A percentile compares a stretch with the other conserved stretches of the same genome.
Evolutionary conservation across 2,797 vertebrate genomes (phyloP).

Genomic region (Rhinoraja longicauda): DNA sequence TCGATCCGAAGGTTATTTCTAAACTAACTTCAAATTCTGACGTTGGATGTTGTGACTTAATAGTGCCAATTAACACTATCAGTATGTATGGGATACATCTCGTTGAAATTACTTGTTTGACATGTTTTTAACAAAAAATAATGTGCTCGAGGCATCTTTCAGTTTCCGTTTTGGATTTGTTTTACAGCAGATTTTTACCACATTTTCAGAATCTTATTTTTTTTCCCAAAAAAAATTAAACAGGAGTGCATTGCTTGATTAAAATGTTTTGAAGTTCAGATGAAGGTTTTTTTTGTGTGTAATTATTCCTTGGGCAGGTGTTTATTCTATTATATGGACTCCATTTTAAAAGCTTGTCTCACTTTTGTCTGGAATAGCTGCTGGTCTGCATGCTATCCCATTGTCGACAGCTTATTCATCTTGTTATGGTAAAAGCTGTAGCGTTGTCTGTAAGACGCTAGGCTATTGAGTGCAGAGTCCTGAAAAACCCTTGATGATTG

Average conservation of each 20-base stretch:
- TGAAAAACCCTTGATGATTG: slow-evolving; percentile 59
- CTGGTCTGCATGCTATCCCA: slow-evolving; percentile 52
- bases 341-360: slow-evolving; percentile 5
- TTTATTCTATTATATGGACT: slow-evolving; percentile 4
- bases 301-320: slow-evolving; percentile 2
- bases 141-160: not conserved
- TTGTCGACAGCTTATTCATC: slow-evolving; percentile 57
- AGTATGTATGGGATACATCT: not conserved
- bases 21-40: not conserved
- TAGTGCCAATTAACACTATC: not conserved
- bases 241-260: not conserved
- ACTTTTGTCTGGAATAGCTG: slow-evolving; percentile 27
- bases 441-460: slow-evolving; percentile 40
- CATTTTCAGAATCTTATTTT: not conserved
- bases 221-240: no score
- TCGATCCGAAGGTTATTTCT: not conserved
- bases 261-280: not conserved
- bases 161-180: not conserved
- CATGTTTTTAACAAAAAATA: not conserved
- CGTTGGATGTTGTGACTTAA: not conserved
- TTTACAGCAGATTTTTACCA: not conserved
- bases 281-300: not conserved
- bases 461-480: slow-evolving; percentile 39
- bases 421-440: slow-evolving; percentile 49
- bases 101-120: not conserved